Conservation (phyloP, 1,140 invertebrate genomes). For the Drosophila lini region DNA sequence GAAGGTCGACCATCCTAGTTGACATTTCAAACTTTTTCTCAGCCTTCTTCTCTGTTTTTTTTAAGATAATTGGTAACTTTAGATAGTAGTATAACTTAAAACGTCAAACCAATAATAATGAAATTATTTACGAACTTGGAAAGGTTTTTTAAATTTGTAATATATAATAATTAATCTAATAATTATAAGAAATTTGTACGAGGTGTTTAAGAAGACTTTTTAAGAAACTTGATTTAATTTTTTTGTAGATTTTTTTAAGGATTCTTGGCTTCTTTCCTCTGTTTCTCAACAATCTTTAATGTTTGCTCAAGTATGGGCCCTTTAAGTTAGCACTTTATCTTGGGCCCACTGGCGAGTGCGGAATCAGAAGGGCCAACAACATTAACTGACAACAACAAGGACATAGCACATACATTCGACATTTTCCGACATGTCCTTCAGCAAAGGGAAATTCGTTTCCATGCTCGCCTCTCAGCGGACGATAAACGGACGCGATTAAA, state of each 20-base stretch:
- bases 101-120: too few relatives aligned
- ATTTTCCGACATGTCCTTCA: slow-evolving; percentile 42
- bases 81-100: slow-evolving; percentile 8
- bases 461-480: slow-evolving; percentile 32
- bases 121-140: too few relatives aligned
- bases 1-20: slow-evolving; percentile 21
- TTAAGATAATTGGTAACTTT: slow-evolving; percentile 57
- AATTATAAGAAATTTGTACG: too few relatives aligned
- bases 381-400: slow-evolving; percentile 25
- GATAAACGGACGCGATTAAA: slow-evolving; percentile 78
- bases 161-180: too few relatives aligned
- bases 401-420: slow-evolving; percentile 30
- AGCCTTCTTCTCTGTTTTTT: slow-evolving; percentile 6
- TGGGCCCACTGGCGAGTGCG: slow-evolving; percentile 8
- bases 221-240: too few relatives aligned
- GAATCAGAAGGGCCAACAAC: slow-evolving; percentile 6
- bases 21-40: slow-evolving; percentile 34
- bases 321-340: neutral
- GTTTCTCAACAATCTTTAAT: neutral
- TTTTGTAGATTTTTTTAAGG: neutral
- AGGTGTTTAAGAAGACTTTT: too few relatives aligned
- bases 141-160: too few relatives aligned
- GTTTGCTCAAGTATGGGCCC: neutral
- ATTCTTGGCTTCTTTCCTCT: neutral
- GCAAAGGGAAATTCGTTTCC: slow-evolving; percentile 44